Conservation (phyloP, 2,888 invertebrate species). For the Hydropsyche betteni region DNA sequence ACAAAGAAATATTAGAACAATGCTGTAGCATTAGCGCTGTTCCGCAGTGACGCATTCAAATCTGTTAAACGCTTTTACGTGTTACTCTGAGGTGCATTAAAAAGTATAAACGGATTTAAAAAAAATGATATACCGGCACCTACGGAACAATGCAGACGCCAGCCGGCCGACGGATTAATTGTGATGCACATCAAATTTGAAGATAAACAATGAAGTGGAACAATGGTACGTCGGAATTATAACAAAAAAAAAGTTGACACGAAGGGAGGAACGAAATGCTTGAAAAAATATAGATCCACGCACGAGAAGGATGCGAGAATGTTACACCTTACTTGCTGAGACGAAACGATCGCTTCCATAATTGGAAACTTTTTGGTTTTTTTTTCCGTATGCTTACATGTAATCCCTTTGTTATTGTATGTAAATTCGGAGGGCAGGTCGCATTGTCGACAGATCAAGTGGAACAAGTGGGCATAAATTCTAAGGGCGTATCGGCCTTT, state of each 20-base stretch:
- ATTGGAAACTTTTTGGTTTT: slow-evolving; percentile 39
- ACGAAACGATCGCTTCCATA: slow-evolving; percentile 40
- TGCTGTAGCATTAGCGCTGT: slow-evolving; percentile 8
- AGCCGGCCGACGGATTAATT: slow-evolving; percentile 48
- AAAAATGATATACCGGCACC: not conserved
- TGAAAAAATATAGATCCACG: not conserved
- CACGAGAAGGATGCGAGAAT: not conserved
- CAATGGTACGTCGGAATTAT: slow-evolving; percentile 41
- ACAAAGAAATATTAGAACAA: slow-evolving; percentile 9
- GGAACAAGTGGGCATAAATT: slow-evolving; percentile 33
- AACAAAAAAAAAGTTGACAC: slow-evolving; percentile 14
- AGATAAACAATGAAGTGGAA: slow-evolving; percentile 47
- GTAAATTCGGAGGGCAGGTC: slow-evolving; percentile 44
- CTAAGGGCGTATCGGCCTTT: slow-evolving; percentile 13
- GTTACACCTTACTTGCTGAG: slow-evolving; percentile 30
- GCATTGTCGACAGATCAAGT: slow-evolving; percentile 46
- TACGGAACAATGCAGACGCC: slow-evolving; percentile 20
- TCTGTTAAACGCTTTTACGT: slow-evolving; percentile 19
- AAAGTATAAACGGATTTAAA: not conserved
- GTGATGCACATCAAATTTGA: slow-evolving; percentile 45
- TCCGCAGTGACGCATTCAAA: slow-evolving; percentile 15
- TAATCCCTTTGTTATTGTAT: slow-evolving; percentile 47
- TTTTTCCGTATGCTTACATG: slow-evolving; percentile 26
- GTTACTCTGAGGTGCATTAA: slow-evolving; percentile 3
- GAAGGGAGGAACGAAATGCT: not conserved